These are phyloP conservation scores for Drosophila pseudoananassae DNA, from an alignment of 1,140 invertebrate genomes.

Conservation along the genomic window DNA sequence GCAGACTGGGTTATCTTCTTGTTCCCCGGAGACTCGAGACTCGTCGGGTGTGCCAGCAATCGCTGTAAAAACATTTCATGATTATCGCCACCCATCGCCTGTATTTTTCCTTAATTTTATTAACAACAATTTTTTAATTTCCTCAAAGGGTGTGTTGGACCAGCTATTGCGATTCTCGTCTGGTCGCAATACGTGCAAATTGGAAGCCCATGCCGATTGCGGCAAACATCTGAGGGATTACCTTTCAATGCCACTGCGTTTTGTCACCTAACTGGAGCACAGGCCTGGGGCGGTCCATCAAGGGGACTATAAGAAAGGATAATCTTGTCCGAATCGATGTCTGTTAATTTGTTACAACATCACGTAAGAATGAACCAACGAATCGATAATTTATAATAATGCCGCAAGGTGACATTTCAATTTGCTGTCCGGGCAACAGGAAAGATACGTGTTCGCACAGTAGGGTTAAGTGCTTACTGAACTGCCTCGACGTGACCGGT, in stretches of 20 bases:
- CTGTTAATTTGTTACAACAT: slow-evolving; percentile 74
- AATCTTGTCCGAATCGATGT: slow-evolving; percentile 54
- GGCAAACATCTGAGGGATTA: slow-evolving; percentile 47
- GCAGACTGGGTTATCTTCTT: slow-evolving; percentile 52
- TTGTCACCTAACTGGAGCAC: slow-evolving; percentile 51
- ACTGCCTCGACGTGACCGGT: not conserved
- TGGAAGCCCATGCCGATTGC: slow-evolving; percentile 45
- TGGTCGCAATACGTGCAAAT: slow-evolving; percentile 32
- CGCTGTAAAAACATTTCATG: slow-evolving; percentile 16
- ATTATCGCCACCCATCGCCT: not conserved
- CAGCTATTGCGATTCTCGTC: no score
- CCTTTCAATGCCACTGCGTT: slow-evolving; percentile 46
- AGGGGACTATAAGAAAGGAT: slow-evolving; percentile 43
- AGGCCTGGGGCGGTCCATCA: slow-evolving; percentile 40
- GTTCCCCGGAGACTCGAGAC: slow-evolving; percentile 5
- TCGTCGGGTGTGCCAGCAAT: slow-evolving; percentile 1
- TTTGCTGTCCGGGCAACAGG: slow-evolving; percentile 31
- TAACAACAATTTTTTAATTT: not conserved
- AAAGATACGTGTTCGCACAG: slow-evolving; percentile 49
- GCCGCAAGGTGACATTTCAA: slow-evolving; percentile 74
- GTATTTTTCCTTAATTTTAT: slow-evolving; percentile 2
- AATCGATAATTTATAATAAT: slow-evolving; percentile 71
- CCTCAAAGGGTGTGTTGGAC: not conserved
- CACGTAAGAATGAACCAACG: slow-evolving; percentile 63
- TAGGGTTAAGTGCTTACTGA: slow-evolving; percentile 40